Conservation (phyloP, 2,888 invertebrate species). For the Caenorhabditis sulstoni region DNA sequence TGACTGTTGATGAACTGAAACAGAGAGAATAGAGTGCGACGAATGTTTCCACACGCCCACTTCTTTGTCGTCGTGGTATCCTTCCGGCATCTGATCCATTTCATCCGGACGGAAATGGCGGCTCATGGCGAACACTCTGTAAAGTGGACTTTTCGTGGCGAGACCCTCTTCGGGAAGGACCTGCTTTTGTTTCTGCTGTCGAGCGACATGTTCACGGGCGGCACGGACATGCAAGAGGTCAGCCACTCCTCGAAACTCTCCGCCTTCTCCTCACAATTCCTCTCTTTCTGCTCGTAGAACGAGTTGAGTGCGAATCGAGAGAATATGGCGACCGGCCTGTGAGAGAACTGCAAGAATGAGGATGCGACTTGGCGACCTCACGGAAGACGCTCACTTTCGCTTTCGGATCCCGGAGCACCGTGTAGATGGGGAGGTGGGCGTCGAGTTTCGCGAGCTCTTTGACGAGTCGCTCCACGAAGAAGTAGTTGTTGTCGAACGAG, state of each 20-base stretch:
- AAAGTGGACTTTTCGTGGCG: too few relatives aligned
- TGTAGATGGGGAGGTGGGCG: slow-evolving; percentile 38
- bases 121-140: slow-evolving; percentile 40
- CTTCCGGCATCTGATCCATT: slow-evolving; percentile 13
- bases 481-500: slow-evolving; percentile 50
- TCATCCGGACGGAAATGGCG: slow-evolving; percentile 47
- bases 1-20: slow-evolving; percentile 42
- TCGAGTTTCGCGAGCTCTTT: slow-evolving; percentile 43
- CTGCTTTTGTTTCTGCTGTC: slow-evolving; percentile 35
- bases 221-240: slow-evolving; percentile 34
- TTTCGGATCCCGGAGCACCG: slow-evolving; percentile 25
- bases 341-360: slow-evolving; percentile 38
- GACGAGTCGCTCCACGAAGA: slow-evolving; percentile 46
- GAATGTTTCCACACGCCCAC: background rate
- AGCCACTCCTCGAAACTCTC: slow-evolving; percentile 39
- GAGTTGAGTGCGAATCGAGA: slow-evolving; percentile 45
- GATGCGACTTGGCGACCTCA: background rate
- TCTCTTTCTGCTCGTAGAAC: slow-evolving; percentile 29
- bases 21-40: background rate
- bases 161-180: too few relatives aligned
- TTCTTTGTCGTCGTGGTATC: slow-evolving; percentile 41
- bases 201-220: slow-evolving; percentile 26
- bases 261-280: slow-evolving; percentile 24
- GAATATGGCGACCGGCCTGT: slow-evolving; percentile 36
- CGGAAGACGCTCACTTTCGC: slow-evolving; percentile 1